These are phyloP conservation scores for Chorisops tibialis DNA, from an alignment of 2,888 invertebrate species.

Conservation along the genomic window DNA sequence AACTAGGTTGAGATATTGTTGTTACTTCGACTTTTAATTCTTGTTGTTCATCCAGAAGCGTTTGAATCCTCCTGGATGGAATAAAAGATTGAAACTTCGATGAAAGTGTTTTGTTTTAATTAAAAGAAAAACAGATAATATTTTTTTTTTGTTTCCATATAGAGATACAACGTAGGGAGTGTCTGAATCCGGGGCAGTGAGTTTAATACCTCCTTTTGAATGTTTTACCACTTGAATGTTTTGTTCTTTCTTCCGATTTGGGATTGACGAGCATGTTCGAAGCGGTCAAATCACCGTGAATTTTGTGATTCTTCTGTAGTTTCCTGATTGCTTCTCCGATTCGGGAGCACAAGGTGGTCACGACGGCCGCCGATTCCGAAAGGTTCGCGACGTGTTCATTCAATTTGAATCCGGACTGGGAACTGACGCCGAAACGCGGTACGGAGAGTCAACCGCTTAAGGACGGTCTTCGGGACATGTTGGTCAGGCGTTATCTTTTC, in stretches of 20 bases:
- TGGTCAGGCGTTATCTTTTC: conserved; percentile 97
- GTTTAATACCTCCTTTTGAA: too few relatives aligned
- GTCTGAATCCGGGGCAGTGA: too few relatives aligned
- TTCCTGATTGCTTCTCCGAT: conserved; percentile 73
- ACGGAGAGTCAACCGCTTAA: conserved; percentile 84
- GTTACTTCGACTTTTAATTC: too few relatives aligned
- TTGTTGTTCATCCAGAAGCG: too few relatives aligned
- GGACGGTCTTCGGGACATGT: conserved; percentile 95
- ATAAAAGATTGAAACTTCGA: too few relatives aligned
- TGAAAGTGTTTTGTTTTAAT: too few relatives aligned
- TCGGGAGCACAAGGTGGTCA: conserved; percentile 53
- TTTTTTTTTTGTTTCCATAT: too few relatives aligned
- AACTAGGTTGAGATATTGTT: too few relatives aligned
- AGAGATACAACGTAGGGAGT: too few relatives aligned
- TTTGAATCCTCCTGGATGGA: too few relatives aligned
- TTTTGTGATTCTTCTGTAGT: conserved; percentile 80
- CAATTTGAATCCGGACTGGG: conserved; percentile 94
- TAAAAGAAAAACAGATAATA: too few relatives aligned
- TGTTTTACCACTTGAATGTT: too few relatives aligned
- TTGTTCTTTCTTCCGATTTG: conserved; percentile 41
- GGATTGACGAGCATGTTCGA: conserved; percentile 85
- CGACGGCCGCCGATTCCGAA: conserved; percentile 19
- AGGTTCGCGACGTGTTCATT: conserved; percentile 59
- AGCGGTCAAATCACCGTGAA: conserved; percentile 97
- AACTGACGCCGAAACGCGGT: conserved; percentile 79